Conservation (phyloP, 2,888 invertebrate genomes). For the Bedellia somnulentella region DNA sequence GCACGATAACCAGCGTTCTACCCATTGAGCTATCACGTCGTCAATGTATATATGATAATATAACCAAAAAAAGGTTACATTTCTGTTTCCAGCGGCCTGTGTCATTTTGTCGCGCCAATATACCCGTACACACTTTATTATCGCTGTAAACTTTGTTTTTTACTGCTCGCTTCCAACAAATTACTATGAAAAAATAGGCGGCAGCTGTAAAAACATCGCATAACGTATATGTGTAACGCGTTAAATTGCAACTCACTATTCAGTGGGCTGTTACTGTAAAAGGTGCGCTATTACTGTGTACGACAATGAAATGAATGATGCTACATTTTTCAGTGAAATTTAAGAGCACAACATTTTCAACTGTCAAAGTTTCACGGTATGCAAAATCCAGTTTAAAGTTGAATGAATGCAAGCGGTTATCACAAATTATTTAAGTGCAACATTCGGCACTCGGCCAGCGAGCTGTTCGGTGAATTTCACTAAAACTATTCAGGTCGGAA, state of each 20-base stretch:
- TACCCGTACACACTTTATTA: constrained; percentile 13
- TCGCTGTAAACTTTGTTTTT: constrained; percentile 23
- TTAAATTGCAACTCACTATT: too few relatives aligned
- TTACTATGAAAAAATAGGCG: constrained; percentile 30
- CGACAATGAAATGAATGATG: too few relatives aligned
- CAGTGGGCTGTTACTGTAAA: too few relatives aligned
- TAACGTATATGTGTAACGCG: too few relatives aligned
- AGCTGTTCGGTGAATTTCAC: constrained; percentile 36
- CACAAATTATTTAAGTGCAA: constrained; percentile 51
- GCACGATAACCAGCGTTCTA: too few relatives aligned
- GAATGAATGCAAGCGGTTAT: constrained; percentile 50
- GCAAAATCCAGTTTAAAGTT: constrained; percentile 23
- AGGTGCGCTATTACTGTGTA: too few relatives aligned
- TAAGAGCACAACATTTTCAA: too few relatives aligned
- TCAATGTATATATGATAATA: too few relatives aligned
- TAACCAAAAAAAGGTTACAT: constrained; percentile 3
- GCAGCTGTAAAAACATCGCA: constrained; percentile 33
- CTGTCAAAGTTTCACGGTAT: constrained; percentile 1
- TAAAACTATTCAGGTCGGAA: constrained; percentile 50
- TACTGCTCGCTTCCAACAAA: constrained; percentile 25
- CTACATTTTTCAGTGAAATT: too few relatives aligned
- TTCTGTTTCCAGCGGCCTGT: not conserved
- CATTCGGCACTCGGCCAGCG: constrained; percentile 48
- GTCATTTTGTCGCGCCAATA: constrained; percentile 8
- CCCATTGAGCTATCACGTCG: too few relatives aligned